A percentile compares a stretch with the other conserved stretches of the same genome.
Evolutionary conservation across 1,140 invertebrate genomes (phyloP).

Genomic region (Zaprionus gabonicus): DNA sequence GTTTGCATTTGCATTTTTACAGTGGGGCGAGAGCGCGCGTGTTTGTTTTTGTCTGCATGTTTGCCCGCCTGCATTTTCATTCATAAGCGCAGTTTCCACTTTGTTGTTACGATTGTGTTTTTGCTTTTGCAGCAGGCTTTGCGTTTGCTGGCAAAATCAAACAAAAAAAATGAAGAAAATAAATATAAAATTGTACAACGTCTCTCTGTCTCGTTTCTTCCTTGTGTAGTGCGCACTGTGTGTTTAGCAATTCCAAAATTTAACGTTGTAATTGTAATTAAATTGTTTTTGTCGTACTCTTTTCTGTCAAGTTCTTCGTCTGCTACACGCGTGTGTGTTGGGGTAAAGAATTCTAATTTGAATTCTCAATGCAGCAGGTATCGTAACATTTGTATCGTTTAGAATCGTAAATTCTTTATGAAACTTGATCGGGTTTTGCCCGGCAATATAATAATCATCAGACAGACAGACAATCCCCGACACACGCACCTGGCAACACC

Average conservation of each 20-base stretch:
- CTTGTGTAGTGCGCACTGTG: no score
- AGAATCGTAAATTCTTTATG: conserved; percentile 30
- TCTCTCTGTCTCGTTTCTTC: neutral
- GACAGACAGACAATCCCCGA: conserved; percentile 1
- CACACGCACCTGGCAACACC: conserved; percentile 24
- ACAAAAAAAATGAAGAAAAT: neutral
- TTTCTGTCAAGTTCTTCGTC: neutral
- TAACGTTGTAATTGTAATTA: conserved; percentile 10
- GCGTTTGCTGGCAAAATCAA: conserved; percentile 14
- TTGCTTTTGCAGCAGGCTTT: conserved; percentile 34
- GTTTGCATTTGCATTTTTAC: conserved; percentile 42
- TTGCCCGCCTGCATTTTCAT: conserved; percentile 63
- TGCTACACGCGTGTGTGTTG: no score
- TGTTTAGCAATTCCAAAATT: conserved; percentile 15
- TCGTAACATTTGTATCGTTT: conserved; percentile 33
- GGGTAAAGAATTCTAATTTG: neutral
- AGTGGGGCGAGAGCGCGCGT: conserved; percentile 13
- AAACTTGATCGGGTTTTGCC: conserved; percentile 45
- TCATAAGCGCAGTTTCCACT: conserved; percentile 71
- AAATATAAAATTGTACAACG: neutral
- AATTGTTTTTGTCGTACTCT: neutral
- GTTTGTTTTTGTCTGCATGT: conserved; percentile 22
- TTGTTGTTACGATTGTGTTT: conserved; percentile 1
- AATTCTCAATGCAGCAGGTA: conserved; percentile 51
- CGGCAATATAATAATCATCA: conserved; percentile 9